Conservation (phyloP, 2,888 invertebrate species). For the Drosophila longiperda region DNA sequence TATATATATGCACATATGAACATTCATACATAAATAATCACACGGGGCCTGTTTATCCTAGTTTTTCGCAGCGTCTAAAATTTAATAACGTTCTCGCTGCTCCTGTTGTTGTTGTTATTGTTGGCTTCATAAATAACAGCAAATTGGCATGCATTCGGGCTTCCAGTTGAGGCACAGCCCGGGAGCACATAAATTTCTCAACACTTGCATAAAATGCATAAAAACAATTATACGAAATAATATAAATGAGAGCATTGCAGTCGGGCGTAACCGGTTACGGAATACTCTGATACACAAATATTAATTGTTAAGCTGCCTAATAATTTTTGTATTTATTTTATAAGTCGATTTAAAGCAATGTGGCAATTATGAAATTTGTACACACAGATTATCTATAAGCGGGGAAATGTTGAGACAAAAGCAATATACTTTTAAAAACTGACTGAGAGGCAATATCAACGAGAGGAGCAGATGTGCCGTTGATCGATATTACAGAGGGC, state of each 20-base stretch:
- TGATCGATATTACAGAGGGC: conserved; percentile 23
- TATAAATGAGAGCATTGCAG: conserved; percentile 2
- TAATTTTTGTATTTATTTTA: not conserved
- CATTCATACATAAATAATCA: conserved; percentile 1
- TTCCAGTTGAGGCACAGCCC: conserved; percentile 57
- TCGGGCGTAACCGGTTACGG: not conserved
- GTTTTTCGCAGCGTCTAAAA: conserved; percentile 60
- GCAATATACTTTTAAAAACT: not conserved
- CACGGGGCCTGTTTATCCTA: conserved; percentile 46
- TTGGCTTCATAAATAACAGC: conserved; percentile 70
- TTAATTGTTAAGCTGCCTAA: not conserved
- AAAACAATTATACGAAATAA: conserved; percentile 65
- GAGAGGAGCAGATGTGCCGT: conserved; percentile 66
- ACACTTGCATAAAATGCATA: conserved; percentile 78
- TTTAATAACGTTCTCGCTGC: conserved; percentile 56
- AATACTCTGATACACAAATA: not conserved
- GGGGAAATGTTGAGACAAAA: not conserved
- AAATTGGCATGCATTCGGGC: conserved; percentile 77
- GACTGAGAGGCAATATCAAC: conserved; percentile 6
- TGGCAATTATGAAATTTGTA: not conserved
- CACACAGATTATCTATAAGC: not conserved
- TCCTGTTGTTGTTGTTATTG: conserved; percentile 23
- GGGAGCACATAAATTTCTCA: conserved; percentile 77
- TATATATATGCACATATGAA: not conserved
- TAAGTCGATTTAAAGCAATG: not conserved